These are phyloP conservation scores for Phragmatobia fuliginosa DNA, from an alignment of 2,888 invertebrate genomes.

Conservation along the genomic window DNA sequence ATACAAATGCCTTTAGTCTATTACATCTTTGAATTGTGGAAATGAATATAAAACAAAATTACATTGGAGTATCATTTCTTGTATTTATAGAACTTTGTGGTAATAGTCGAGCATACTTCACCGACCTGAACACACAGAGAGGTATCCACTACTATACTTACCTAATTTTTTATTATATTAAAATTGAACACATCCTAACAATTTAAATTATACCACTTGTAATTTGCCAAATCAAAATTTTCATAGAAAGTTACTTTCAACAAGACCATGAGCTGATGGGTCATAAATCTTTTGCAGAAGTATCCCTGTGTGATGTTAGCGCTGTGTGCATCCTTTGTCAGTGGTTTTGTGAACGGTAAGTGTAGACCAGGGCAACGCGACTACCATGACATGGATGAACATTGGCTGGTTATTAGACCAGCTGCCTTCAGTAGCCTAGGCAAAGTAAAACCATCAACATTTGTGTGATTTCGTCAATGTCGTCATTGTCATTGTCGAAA, in stretches of 20 bases:
- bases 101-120: conserved; percentile 88
- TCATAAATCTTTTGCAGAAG: conserved; percentile 93
- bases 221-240: conserved; percentile 43
- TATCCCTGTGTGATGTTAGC: conserved; percentile 89
- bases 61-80: conserved; percentile 87
- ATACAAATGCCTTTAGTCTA: conserved; percentile 24
- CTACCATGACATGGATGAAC: conserved; percentile 72
- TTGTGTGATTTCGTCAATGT: conserved; percentile 73
- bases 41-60: conserved; percentile 74
- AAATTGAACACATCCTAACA: conserved; percentile 59
- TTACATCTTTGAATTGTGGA: conserved; percentile 72
- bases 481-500: conserved; percentile 66
- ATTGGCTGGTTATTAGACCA: conserved; percentile 63
- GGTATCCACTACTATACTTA: conserved; percentile 86
- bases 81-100: conserved; percentile 88
- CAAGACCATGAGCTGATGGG: conserved; percentile 88
- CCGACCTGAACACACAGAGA: conserved; percentile 86
- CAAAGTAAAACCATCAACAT: conserved; percentile 68
- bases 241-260: conserved; percentile 68
- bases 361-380: conserved; percentile 85
- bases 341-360: conserved; percentile 89
- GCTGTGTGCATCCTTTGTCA: conserved; percentile 89
- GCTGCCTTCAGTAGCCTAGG: conserved; percentile 73
- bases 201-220: conserved; percentile 46
- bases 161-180: conserved; percentile 69